Evolutionary conservation across 2,888 invertebrate genomes (phyloP), one percentile per base, ranked within the genome.

Genomic region (Orthonevra nobilis): DNA sequence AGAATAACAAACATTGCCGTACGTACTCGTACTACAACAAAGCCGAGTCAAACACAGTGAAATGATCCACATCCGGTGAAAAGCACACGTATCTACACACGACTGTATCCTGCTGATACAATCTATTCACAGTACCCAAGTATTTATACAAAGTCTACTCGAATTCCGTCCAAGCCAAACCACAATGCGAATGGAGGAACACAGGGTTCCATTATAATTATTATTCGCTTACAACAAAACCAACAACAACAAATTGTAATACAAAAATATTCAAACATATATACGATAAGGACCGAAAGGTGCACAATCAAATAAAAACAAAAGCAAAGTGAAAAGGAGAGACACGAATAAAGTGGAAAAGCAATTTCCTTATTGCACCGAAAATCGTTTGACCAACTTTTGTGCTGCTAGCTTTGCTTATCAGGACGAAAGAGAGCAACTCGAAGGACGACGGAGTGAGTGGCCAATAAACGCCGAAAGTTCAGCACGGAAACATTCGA

Each of bases 61-160:
- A 77, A 72, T 77, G 72, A 77, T 64, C 72, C 64, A 54, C 52
- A 64, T 66, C 64, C 72, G 64, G 77, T 77, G 77, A 77, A 28
- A 23, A 54, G 48, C 54, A 63, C 48, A 63, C 52, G 68, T 38
- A 61, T 36, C 32, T 32, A 56, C 15, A 64, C 26, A 70, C 58
- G 14, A 58, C 32, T 46, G 38, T 54, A 52, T 52, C 73, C 15
- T 7, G 32, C 23, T 42, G 61, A 32, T 38, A 56, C 32, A 48
- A 72, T 56, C 48, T 40, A 19, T 34, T 38, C 23, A 19, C 56
- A 58, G 34, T 10, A 52, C 50, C 44, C 28, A 7, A 10, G 44
- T 56, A 34, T 36, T 54, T 48, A 23, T n/a, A n/a, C n/a, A n/a
- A n/a, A n/a, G n/a, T n/a, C n/a, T n/a, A n/a, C n/a, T n/a, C n/a